Evolutionary conservation across 37 sponge, comb jelly and placozoan species (phyloP), one percentile per base, ranked within the genome.

Genomic region (Aphrocallistes beatrix): DNA sequence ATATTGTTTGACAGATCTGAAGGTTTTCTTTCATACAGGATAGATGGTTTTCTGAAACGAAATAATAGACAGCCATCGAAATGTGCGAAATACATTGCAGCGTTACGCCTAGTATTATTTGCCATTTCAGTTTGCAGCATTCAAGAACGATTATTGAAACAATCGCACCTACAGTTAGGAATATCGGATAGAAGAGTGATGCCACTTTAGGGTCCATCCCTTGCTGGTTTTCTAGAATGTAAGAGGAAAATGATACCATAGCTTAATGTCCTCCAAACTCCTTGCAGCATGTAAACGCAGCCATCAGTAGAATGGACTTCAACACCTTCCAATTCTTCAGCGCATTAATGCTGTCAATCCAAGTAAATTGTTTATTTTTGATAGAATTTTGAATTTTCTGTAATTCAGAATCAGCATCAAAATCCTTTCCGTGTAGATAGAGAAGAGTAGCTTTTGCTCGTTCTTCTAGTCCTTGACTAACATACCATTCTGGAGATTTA

Each of bases 171-270:
- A 13, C 34, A 19, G n/a, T 60, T 1, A 60, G 34, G 75, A 60
- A 60, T 60, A 60, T 60, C n/a, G 75, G 75, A 60, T 60, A 60
- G 75, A 60, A 60, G 75, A 60, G 75, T 25, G 75, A 60, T 60
- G 75, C 75, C n/a, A 60, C 75, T 60, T 60, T 60, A 13, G 75
- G 75, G n/a, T 60, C 75, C 75, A 60, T 60, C 3, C 28, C 34
- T 21, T 60, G 75, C n/a, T 60, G 75, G n/a, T 3, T 19, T 30
- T 60, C 75, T 60, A 60, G 75, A 60, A 60, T 60, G 34, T 60
- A 30, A 19, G 75, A 60, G 34, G 75, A 60, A 30, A 60, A 60
- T 60, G 75, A 21, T 60, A 60, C 75, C 75, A 60, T 60, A 60
- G 75, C 75, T 60, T 60, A 19, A 60, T 60, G 75, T 25, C 75